phyloP scores from a whole-genome alignment of 2,113 vertebrate genomes.

The Tretioscincus oriximinensis region DNA sequence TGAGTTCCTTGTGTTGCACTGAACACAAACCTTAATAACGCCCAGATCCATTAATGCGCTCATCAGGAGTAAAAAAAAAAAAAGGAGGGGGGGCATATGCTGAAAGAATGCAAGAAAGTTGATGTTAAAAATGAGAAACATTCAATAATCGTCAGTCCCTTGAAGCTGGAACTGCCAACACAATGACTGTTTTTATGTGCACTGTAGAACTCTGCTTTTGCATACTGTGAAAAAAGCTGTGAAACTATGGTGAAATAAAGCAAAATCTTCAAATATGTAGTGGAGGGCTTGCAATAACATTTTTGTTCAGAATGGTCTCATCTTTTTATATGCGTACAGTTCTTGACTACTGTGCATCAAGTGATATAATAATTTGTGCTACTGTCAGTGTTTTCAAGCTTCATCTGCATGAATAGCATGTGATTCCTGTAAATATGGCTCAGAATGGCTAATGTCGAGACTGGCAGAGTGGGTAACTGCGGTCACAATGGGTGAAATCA shows the following conservation, averaged over 20 bases:
- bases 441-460: conserved; percentile 46
- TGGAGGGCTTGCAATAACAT: neutral
- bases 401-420: conserved; percentile 35
- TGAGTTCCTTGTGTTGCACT: neutral
- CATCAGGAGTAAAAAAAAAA: neutral
- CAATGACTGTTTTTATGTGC: neutral
- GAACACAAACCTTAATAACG: neutral
- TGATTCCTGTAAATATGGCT: conserved; percentile 47
- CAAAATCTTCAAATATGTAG: neutral
- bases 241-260: neutral
- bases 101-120: neutral
- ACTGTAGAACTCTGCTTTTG: accelerated
- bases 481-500: conserved; percentile 52
- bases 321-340: conserved; percentile 28
- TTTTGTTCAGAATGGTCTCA: neutral
- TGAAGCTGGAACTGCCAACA: neutral
- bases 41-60: neutral
- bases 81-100: neutral
- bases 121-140: neutral
- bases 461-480: conserved; percentile 57
- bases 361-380: conserved; percentile 37
- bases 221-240: neutral
- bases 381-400: conserved; percentile 36
- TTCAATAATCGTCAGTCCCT: conserved; percentile 1
- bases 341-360: conserved; percentile 25